Conservation (phyloP, 2,797 vertebrate species). For the Rhadinocentrus ornatus region DNA sequence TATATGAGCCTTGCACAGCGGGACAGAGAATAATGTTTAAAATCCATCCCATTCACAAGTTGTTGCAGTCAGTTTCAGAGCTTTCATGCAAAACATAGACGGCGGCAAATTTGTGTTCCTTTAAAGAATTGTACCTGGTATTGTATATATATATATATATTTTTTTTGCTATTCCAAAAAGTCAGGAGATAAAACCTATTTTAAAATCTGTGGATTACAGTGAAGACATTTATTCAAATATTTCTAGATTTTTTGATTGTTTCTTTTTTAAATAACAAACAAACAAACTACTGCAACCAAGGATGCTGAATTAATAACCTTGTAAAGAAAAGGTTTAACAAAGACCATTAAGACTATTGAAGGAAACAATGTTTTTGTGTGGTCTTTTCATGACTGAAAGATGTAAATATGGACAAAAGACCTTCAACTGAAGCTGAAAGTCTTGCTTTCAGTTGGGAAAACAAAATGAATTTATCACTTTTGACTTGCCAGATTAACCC, state of each 20-base stretch:
- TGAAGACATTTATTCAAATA: background rate
- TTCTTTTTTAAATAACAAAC: background rate
- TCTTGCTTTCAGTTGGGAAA: slow-evolving; percentile 22
- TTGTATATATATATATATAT: too few relatives aligned
- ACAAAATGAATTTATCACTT: slow-evolving; percentile 44
- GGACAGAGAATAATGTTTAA: too few relatives aligned
- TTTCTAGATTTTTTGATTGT: too few relatives aligned
- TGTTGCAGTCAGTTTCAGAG: too few relatives aligned
- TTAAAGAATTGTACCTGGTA: too few relatives aligned
- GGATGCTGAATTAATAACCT: background rate
- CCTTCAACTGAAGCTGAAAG: slow-evolving; percentile 23
- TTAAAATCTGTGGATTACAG: background rate
- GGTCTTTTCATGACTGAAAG: slow-evolving; percentile 11
- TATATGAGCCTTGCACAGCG: too few relatives aligned
- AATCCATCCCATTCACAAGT: too few relatives aligned
- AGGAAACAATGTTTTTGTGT: slow-evolving; percentile 2
- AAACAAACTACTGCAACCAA: background rate
- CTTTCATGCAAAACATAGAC: too few relatives aligned
- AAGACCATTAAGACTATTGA: background rate
- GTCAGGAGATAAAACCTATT: background rate
- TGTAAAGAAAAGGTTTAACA: too few relatives aligned
- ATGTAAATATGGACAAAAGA: slow-evolving; percentile 1
- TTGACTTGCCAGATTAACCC: slow-evolving; percentile 43
- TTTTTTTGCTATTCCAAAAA: too few relatives aligned
- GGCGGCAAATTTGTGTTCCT: too few relatives aligned